Base-by-base conservation (phyloP, 2,797 vertebrate genomes). In the Neosilurus hyrtlii region DNA sequence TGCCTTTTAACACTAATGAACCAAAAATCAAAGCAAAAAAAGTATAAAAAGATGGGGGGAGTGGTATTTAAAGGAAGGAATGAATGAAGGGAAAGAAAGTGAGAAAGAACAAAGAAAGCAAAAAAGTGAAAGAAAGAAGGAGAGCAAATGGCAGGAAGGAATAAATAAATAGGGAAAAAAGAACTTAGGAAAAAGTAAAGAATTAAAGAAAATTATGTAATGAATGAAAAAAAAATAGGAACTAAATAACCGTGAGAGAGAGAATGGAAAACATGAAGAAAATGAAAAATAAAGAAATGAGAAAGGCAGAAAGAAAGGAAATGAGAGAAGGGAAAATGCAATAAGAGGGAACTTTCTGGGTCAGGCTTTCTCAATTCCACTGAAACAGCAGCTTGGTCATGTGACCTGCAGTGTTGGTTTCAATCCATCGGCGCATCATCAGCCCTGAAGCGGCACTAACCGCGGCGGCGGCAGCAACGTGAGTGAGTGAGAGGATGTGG, bases 341-440 rank as follows among this genome's bases (percentile, higher is more conserved):
- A 43, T 57, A 59, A 71, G 20, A 54, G 16, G 14, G 5, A 51
- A 26, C 20, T 35, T 57, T 37, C 24, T 18, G 8, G 71, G 49
- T 18, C 68, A 54, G 51, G 18, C 5, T 54, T 82, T 66, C 61
- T 16, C 71, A 66, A 8, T 57, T 30, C 61, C 22, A 57, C 30
- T 67, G 54, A 82, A 68, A n/a, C 52, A 67, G 35, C 30, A 30
- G 62, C 35, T 9, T 56, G 72, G 35, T 52, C 49, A 37, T 75
- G 62, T 82, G 16, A 37, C 73, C 16, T 63, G 75, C 4, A 12
- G 59, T 63, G 37, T 51, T 11, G 35, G 57, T 63, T 63, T 51
- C 43, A 75, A 74, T 37, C 30, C 26, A 57, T 12, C 18, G 4
- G 10, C 11, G 54, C 18, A 5, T 57, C 18, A 4, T 56, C 49